Conservation (phyloP, 1,140 invertebrate species). For the Macrocentrus cingulum region DNA sequence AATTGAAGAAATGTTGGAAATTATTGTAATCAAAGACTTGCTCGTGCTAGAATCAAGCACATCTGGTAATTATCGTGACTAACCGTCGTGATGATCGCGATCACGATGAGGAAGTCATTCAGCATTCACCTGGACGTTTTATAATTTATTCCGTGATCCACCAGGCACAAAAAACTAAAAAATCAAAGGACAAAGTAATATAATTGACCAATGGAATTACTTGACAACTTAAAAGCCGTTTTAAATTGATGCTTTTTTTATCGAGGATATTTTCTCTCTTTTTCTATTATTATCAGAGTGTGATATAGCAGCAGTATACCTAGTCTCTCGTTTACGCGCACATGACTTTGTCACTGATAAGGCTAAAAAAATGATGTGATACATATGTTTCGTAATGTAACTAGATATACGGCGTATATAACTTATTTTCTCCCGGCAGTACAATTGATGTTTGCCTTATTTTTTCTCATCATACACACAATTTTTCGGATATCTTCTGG, state of each 20-base stretch:
- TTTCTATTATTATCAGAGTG: too few species aligned
- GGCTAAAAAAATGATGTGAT: neutral
- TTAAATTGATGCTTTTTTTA: neutral
- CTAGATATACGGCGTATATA: too few species aligned
- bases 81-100: slow-evolving; percentile 11
- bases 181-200: neutral
- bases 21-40: neutral
- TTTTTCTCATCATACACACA: too few species aligned
- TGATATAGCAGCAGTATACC: too few species aligned
- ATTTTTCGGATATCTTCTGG: too few species aligned
- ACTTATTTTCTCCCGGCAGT: too few species aligned
- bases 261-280: neutral
- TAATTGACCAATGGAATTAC: neutral
- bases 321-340: neutral
- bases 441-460: too few species aligned
- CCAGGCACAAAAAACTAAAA: neutral
- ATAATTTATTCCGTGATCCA: slow-evolving; percentile 18
- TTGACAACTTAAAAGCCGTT: slow-evolving; percentile 1
- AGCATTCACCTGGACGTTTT: slow-evolving; percentile 1
- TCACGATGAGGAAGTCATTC: slow-evolving; percentile 18
- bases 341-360: neutral
- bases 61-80: slow-evolving; percentile 28
- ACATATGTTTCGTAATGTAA: neutral
- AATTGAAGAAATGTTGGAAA: slow-evolving; percentile 5
- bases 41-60: slow-evolving; percentile 11